Percentiles rank a stretch among this genome's conserved stretches.
These are phyloP conservation scores for Oreochromis tanganicae DNA, from an alignment of 2,113 vertebrate species.

Conservation along the genomic window DNA sequence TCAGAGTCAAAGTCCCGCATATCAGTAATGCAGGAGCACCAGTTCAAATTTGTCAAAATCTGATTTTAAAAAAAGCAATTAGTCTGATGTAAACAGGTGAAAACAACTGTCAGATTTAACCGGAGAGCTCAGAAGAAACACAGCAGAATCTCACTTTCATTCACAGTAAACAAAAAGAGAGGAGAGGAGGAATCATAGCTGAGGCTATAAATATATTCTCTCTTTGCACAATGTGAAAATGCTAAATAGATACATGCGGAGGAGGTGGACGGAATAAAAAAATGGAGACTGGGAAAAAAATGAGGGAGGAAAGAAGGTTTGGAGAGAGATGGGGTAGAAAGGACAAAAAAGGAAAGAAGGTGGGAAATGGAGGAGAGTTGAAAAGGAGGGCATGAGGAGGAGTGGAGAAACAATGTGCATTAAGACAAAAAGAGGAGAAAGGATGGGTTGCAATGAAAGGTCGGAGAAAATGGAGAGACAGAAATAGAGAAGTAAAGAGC, in stretches of 20 bases:
- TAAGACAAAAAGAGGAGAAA: not conserved
- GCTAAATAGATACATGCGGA: slow-evolving; percentile 15
- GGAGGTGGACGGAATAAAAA: not conserved
- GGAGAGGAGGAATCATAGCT: slow-evolving; percentile 3
- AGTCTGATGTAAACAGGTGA: not conserved
- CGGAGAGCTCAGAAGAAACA: not conserved
- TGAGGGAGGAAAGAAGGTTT: not conserved
- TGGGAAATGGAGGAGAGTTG: not conserved
- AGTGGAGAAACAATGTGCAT: not conserved
- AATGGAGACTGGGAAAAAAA: not conserved
- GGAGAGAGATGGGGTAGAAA: not conserved
- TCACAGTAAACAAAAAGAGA: not conserved
- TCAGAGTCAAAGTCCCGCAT: not conserved
- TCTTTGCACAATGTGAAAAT: slow-evolving; percentile 28
- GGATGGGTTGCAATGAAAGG: not conserved
- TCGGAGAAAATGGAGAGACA: slow-evolving; percentile 27
- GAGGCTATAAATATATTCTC: slow-evolving; percentile 36
- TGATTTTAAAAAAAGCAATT: fast-evolving
- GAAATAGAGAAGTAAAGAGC: slow-evolving; percentile 41
- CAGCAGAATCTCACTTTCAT: not conserved
- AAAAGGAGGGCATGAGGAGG: not conserved
- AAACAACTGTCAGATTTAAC: not conserved
- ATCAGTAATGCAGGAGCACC: not conserved
- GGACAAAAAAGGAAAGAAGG: too few relatives aligned
- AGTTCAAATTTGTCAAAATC: not conserved